A percentile compares a stretch with the other conserved stretches of the same genome.
phyloP scores from a whole-genome alignment of 1,140 invertebrate species.

The Acarapis woodi region DNA sequence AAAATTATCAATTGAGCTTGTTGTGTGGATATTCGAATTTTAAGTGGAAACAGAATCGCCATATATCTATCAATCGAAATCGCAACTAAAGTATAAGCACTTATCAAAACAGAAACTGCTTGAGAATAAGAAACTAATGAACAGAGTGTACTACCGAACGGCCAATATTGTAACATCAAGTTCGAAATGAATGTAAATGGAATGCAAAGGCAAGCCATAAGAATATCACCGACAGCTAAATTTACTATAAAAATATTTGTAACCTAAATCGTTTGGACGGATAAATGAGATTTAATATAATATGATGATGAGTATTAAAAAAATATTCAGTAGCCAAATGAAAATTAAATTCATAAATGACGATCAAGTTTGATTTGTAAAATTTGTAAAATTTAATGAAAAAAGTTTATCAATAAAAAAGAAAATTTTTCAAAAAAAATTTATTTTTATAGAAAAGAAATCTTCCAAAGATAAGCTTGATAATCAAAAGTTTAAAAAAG shows the following conservation, averaged over 20 bases:
- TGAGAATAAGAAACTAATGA: constrained; percentile 38
- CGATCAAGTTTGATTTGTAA: no score
- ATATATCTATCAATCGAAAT: constrained; percentile 24
- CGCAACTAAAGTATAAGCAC: constrained; percentile 36
- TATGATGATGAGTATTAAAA: no score
- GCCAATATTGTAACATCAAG: constrained; percentile 44
- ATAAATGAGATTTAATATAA: no score
- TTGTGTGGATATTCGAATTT: constrained; percentile 39
- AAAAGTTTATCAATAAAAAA: no score
- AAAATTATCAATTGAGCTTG: constrained; percentile 36
- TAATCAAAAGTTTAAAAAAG: no score
- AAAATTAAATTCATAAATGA: no score
- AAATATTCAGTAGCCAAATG: no score
- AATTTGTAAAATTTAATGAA: no score
- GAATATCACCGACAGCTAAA: constrained; percentile 46
- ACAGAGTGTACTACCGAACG: constrained; percentile 44
- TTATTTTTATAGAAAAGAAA: no score
- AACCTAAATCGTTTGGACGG: no score
- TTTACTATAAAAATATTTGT: constrained; percentile 66
- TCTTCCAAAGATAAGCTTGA: no score
- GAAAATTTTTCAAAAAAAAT: no score
- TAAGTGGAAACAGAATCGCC: constrained; percentile 56
- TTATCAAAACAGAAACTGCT: constrained; percentile 17
- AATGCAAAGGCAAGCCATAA: constrained; percentile 53
- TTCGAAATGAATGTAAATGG: constrained; percentile 49